Conservation (phyloP, 2,888 invertebrate species). For the Gymnoscelis rufifasciata region DNA sequence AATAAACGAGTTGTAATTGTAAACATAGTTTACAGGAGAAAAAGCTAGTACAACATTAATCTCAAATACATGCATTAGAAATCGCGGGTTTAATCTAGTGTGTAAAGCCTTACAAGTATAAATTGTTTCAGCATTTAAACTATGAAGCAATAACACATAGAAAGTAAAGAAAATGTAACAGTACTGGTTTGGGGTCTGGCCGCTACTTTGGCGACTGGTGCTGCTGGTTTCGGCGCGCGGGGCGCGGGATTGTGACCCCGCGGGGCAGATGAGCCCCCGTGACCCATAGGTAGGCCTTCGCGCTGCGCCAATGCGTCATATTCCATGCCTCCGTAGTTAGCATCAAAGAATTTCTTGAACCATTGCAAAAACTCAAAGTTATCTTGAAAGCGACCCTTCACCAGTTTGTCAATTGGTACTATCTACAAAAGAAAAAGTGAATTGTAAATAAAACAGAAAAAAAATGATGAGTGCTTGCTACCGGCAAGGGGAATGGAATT, state of each 20-base stretch:
- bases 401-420: conserved; percentile 95
- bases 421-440: conserved; percentile 83
- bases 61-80: too few relatives aligned
- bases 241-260: conserved; percentile 61
- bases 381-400: conserved; percentile 99
- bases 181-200: conserved; percentile 82
- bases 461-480: conserved; percentile 44
- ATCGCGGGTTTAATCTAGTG: too few relatives aligned
- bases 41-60: too few relatives aligned
- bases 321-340: conserved; percentile 96
- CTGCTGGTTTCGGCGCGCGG: conserved; percentile 62
- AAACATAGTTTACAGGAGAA: too few relatives aligned
- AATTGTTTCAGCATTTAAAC: too few relatives aligned
- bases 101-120: too few relatives aligned
- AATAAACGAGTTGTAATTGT: too few relatives aligned
- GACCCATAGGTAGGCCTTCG: conserved; percentile 91
- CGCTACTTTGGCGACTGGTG: conserved; percentile 78
- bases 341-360: conserved; percentile 99
- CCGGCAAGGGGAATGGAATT: conserved; percentile 28
- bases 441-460: conserved; percentile 54
- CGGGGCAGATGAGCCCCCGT: conserved; percentile 81
- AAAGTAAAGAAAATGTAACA: conserved; percentile 54
- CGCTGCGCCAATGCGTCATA: conserved; percentile 94
- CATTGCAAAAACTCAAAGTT: conserved; percentile 99
- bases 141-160: conserved; percentile 31